These are phyloP conservation scores for Glomeris maerens DNA, from an alignment of 1,140 invertebrate species.

Conservation along the genomic window DNA sequence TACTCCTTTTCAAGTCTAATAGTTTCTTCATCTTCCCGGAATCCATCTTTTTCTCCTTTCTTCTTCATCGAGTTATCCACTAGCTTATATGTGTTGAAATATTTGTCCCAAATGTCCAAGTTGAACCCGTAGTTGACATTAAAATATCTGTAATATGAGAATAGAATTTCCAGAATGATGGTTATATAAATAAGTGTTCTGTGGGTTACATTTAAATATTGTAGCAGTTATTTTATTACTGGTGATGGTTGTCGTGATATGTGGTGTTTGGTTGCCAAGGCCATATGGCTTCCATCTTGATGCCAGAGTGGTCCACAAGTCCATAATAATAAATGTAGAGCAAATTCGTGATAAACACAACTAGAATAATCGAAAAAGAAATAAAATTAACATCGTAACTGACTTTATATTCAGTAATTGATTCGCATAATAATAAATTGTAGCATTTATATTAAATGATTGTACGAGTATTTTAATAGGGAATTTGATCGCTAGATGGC, in stretches of 20 bases:
- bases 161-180: not conserved
- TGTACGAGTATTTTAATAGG: too few species aligned
- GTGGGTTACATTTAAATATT: too few species aligned
- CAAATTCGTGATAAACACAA: constrained; percentile 38
- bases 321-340: constrained; percentile 57
- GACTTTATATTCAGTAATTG: constrained; percentile 1
- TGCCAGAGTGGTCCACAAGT: constrained; percentile 58
- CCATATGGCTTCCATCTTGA: constrained; percentile 55
- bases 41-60: not conserved
- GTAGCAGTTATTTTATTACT: constrained; percentile 29
- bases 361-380: constrained; percentile 29
- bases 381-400: not conserved
- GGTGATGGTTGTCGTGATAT: constrained; percentile 62
- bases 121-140: constrained; percentile 62
- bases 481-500: too few species aligned
- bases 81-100: constrained; percentile 44
- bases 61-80: not conserved
- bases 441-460: too few species aligned
- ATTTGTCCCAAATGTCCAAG: constrained; percentile 46
- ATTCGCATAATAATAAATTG: too few species aligned
- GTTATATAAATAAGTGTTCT: not conserved
- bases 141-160: constrained; percentile 34
- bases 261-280: constrained; percentile 58
- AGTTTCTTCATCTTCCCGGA: not conserved
- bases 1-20: not conserved